These are phyloP conservation scores for Numenius arquata DNA, from an alignment of 2,113 vertebrate genomes.

Conservation along the genomic window DNA sequence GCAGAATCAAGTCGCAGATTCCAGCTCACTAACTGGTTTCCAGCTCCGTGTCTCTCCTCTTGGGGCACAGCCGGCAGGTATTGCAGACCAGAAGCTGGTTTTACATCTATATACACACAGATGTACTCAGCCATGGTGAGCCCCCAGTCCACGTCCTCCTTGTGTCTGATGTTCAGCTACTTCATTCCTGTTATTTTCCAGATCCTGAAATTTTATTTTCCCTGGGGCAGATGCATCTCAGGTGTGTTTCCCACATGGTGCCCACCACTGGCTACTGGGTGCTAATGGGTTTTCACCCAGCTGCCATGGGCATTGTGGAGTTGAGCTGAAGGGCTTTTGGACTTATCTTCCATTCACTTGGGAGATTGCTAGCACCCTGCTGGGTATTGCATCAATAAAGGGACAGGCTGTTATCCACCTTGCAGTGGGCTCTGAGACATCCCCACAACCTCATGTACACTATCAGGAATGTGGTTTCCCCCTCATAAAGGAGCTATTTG, in stretches of 20 bases:
- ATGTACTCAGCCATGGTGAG: neutral
- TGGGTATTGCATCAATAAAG: neutral
- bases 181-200: neutral
- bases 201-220: neutral
- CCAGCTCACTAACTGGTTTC: neutral
- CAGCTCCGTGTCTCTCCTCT: neutral
- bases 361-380: neutral
- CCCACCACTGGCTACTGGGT: neutral
- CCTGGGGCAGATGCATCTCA: neutral
- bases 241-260: neutral
- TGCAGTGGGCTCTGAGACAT: neutral
- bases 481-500: neutral
- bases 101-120: accelerated
- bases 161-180: neutral
- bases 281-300: neutral
- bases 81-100: neutral
- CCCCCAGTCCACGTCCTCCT: neutral
- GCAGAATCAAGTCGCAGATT: neutral
- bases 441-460: neutral
- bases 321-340: neutral
- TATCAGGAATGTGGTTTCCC: neutral
- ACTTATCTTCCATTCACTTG: neutral
- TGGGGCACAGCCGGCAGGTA: neutral
- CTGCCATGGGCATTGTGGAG: neutral
- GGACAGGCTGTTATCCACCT: neutral